Base-by-base conservation (phyloP, 1,140 invertebrate species). In the Heliothis virescens region DNA sequence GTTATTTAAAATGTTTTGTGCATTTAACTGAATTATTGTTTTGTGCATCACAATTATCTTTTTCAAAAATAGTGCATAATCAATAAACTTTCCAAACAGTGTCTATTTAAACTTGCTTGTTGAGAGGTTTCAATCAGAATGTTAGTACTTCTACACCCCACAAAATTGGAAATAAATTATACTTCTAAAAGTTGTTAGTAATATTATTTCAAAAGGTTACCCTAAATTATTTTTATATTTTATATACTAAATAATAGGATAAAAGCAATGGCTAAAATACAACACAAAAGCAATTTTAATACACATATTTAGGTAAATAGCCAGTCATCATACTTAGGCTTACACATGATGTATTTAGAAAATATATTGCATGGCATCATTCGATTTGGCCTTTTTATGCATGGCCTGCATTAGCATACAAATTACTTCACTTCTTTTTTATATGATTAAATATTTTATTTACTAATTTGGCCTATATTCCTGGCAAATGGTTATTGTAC, bases 311-410 rank as follows among this genome's bases (percentile, higher is more conserved):
- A 67, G 48, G 48, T 12, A 48, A 1, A 48, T 48, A 67, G 63
- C 63, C 63, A 67, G 41, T 67, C 41, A 67, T 21, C n/a, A 9
- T 21, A 18, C 41, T 67, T 67, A 67, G 41, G 63, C 63, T 67
- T 48, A 67, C 11, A 48, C 16, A 18, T 48, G n/a, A 47, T 65
- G 21, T 26, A 65, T 16, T 67, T 13, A 21, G 48, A 67, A 48
- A 53, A 50, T 69, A 67, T 71, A 71, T 53, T 71, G 67, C 67
- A 71, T 52, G 48, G 67, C 67, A 52, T 50, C 10, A 21, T 12
- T 57, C 55, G 12, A 47, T 11, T 50, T 26, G 3, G 47, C 67
- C 67, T 53, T 53, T 71, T 53, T 18, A 71, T 53, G 29, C 34
- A 15, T 26, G 67, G 67, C 67, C 21, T 29, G 67, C 67, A 52